phyloP scores from a whole-genome alignment of 2,113 vertebrate genomes.

The Regulus satrapa region DNA sequence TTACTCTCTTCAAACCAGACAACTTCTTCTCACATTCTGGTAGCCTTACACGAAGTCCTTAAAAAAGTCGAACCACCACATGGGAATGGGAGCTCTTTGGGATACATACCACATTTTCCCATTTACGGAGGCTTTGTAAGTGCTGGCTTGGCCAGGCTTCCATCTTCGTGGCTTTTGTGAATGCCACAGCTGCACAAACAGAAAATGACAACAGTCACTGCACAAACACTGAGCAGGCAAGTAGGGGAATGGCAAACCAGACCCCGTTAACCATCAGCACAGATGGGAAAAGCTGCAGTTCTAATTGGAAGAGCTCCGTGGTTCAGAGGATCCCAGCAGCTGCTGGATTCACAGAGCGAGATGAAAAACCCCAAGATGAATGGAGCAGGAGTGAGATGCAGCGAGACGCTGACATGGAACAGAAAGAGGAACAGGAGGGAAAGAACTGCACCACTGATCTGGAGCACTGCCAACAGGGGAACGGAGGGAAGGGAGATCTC shows the following conservation, averaged over 20 bases:
- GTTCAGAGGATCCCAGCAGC: background rate
- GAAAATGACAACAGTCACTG: background rate
- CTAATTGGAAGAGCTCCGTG: fast-evolving
- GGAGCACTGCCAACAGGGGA: background rate
- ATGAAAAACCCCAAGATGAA: background rate
- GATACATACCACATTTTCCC: background rate
- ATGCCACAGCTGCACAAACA: background rate
- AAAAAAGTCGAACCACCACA: background rate
- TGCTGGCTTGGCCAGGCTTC: background rate
- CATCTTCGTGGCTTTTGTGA: background rate
- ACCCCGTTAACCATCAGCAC: background rate
- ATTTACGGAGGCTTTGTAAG: background rate
- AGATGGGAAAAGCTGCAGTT: background rate
- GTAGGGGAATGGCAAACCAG: background rate
- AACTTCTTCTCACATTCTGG: background rate
- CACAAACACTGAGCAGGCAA: background rate
- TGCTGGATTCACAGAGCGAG: background rate
- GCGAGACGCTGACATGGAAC: background rate
- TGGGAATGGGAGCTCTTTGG: background rate
- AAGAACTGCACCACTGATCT: background rate
- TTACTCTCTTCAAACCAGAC: background rate
- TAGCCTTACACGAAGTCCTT: background rate
- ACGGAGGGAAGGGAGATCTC: background rate
- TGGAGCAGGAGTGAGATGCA: background rate
- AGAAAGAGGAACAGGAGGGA: background rate